phyloP scores from a whole-genome alignment of 2,888 invertebrate species.

The Eupithecia centaureata region DNA sequence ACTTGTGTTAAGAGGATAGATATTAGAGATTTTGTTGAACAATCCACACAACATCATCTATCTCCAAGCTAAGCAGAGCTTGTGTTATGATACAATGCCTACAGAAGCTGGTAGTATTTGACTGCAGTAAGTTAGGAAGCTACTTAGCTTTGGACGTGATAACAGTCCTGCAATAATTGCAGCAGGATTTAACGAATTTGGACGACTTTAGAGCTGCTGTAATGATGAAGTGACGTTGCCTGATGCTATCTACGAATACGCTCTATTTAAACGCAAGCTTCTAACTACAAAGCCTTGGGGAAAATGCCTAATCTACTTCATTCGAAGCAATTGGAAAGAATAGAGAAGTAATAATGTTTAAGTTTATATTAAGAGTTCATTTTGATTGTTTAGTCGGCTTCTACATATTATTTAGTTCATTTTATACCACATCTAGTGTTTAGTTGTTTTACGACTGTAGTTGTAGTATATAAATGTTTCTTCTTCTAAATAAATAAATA shows the following conservation, averaged over 20 bases:
- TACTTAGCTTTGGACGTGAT: not conserved
- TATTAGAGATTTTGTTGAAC: too few relatives aligned
- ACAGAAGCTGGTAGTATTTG: too few relatives aligned
- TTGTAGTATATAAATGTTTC: not conserved
- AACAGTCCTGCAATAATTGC: not conserved
- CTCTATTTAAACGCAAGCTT: slow-evolving; percentile 11
- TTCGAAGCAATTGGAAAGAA: slow-evolving; percentile 1
- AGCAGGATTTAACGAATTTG: too few relatives aligned
- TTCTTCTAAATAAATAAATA: slow-evolving; percentile 5
- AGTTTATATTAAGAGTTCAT: not conserved
- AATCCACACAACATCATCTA: too few relatives aligned
- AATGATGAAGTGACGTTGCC: not conserved
- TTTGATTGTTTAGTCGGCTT: not conserved
- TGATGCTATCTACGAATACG: not conserved
- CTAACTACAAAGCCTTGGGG: not conserved
- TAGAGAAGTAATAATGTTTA: not conserved
- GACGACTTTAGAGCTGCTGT: not conserved
- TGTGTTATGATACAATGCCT: too few relatives aligned
- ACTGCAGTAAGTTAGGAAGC: not conserved
- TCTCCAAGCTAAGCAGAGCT: too few relatives aligned
- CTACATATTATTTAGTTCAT: not conserved
- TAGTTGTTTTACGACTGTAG: not conserved
- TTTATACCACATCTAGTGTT: not conserved
- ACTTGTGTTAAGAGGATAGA: too few relatives aligned
- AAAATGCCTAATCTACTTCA: slow-evolving; percentile 2